These are phyloP conservation scores for Mamestra brassicae DNA, from an alignment of 2,888 invertebrate species.

Conservation along the genomic window DNA sequence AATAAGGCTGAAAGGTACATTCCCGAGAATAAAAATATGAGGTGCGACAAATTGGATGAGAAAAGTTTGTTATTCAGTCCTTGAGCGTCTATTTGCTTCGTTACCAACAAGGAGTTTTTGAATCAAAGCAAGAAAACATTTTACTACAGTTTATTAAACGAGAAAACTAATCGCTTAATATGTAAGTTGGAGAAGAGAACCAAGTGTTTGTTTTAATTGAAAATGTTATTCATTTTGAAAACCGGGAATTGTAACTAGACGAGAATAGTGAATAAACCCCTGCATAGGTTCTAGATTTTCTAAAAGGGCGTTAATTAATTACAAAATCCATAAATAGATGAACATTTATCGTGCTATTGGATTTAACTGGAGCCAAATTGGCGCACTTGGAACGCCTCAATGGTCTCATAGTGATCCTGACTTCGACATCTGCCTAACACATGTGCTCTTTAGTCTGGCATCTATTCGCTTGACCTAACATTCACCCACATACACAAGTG, in stretches of 20 bases:
- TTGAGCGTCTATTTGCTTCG: conserved; percentile 75
- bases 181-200: conserved; percentile 30
- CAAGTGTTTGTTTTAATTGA: conserved; percentile 41
- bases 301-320: conserved; percentile 1
- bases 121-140: conserved; percentile 68
- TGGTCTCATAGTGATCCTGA: conserved; percentile 73
- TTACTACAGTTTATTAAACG: conserved; percentile 49
- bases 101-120: conserved; percentile 70
- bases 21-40: conserved; percentile 84
- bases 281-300: conserved; percentile 6
- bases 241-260: background rate
- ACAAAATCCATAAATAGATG: conserved; percentile 30
- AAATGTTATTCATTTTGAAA: conserved; percentile 1
- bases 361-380: conserved; percentile 62
- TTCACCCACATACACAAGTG: conserved; percentile 51
- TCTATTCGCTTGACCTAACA: conserved; percentile 70
- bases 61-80: conserved; percentile 82
- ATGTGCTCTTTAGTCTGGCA: conserved; percentile 73
- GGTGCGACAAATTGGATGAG: conserved; percentile 88
- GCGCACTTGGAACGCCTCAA: conserved; percentile 68
- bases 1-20: conserved; percentile 84
- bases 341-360: conserved; percentile 61
- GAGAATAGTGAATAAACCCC: background rate
- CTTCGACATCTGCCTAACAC: conserved; percentile 78
- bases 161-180: conserved; percentile 47